phyloP scores from a whole-genome alignment of 2,797 vertebrate species.

The Valencia hispanica region DNA sequence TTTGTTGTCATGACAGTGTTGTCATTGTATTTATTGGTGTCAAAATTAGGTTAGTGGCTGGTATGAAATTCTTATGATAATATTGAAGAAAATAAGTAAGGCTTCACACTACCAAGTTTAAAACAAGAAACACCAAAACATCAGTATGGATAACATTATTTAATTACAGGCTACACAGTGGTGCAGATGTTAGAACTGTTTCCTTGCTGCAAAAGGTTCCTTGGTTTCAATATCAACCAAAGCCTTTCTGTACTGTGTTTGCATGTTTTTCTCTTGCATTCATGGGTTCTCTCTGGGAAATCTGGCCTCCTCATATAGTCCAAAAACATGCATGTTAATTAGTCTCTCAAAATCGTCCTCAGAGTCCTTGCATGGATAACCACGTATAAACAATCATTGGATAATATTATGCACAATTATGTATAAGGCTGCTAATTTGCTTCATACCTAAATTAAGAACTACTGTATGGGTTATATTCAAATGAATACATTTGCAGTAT shows the following conservation, averaged over 20 bases:
- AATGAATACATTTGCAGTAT: too few relatives aligned
- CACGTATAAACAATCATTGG: background rate
- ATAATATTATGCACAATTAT: background rate
- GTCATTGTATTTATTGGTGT: background rate
- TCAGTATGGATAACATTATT: background rate
- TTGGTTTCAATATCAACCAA: background rate
- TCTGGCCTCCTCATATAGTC: background rate
- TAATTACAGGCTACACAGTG: background rate
- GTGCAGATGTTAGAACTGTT: background rate
- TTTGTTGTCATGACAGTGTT: constrained; percentile 10
- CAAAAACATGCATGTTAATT: background rate
- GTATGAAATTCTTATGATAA: background rate
- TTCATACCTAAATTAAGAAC: too few relatives aligned
- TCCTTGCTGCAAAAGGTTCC: background rate
- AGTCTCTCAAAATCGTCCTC: background rate
- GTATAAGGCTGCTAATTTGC: background rate
- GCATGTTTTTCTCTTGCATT: background rate
- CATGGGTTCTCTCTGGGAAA: background rate
- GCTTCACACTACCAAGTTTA: background rate
- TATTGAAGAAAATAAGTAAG: background rate
- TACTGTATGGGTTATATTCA: too few relatives aligned
- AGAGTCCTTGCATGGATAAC: background rate
- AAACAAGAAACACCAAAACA: background rate
- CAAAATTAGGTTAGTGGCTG: background rate
- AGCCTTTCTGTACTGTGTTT: background rate